A percentile compares a stretch with the other conserved stretches of the same genome.
phyloP scores from a whole-genome alignment of 2,797 vertebrate genomes.

The Pseudochirops cupreus region DNA sequence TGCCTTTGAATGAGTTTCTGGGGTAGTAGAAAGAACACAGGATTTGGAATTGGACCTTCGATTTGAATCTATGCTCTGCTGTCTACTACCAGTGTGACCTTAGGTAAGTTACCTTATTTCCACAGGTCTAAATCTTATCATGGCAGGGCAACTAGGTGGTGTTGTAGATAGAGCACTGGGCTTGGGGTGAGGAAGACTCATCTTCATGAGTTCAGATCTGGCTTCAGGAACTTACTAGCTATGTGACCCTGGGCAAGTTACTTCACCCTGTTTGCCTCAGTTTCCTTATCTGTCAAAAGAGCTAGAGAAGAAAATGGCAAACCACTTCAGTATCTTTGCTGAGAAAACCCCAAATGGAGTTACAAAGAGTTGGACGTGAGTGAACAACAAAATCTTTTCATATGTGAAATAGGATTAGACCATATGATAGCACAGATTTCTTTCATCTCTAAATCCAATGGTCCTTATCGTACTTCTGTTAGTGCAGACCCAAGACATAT shows the following conservation, averaged over 20 bases:
- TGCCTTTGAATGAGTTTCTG: background rate
- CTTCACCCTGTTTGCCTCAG: background rate
- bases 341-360: background rate
- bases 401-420: background rate
- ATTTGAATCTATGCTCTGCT: background rate
- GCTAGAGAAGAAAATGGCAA: background rate
- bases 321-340: background rate
- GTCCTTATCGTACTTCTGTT: background rate
- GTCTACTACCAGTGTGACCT: background rate
- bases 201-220: background rate
- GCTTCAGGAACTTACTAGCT: background rate
- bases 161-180: background rate
- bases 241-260: background rate
- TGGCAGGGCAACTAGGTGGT: background rate
- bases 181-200: background rate
- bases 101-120: background rate
- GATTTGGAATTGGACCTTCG: background rate
- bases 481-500: slow-evolving; percentile 33
- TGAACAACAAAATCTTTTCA: background rate
- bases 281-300: background rate
- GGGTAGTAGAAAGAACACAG: background rate
- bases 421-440: background rate
- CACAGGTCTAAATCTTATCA: background rate
- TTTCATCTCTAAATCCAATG: background rate
- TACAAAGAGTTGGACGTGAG: background rate